These are phyloP conservation scores for Pteronotus mesoamericanus DNA, from an alignment of 2,797 vertebrate genomes.

Conservation along the genomic window DNA sequence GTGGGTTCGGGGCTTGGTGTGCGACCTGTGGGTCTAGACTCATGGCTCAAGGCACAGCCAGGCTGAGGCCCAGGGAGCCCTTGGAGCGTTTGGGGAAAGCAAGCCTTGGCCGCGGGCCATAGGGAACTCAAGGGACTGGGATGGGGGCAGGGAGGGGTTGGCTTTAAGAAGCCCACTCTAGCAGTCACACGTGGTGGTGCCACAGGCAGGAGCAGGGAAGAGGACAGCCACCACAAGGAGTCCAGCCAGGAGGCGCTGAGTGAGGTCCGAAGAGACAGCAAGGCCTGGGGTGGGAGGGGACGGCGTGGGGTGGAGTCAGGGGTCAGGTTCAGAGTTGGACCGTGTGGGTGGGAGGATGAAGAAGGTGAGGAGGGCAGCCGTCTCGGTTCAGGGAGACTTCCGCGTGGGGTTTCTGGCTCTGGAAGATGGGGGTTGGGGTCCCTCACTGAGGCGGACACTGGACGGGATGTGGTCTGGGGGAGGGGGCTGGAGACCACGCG, in stretches of 20 bases:
- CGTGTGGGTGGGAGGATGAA: background rate
- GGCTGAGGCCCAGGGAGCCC: background rate
- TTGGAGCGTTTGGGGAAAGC: no score
- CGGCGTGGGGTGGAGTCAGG: background rate
- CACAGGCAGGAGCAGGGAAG: background rate
- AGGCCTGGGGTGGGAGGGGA: background rate
- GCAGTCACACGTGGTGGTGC: background rate
- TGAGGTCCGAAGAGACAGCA: background rate
- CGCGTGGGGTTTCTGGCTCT: background rate
- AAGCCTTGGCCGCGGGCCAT: background rate
- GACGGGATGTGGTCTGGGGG: background rate
- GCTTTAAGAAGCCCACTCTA: accelerated
- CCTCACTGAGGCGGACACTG: background rate
- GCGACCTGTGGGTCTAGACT: background rate
- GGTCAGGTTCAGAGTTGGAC: background rate
- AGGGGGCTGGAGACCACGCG: background rate
- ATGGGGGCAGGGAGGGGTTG: background rate
- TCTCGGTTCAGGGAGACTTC: background rate
- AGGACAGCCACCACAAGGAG: background rate
- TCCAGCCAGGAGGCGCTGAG: background rate
- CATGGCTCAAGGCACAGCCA: background rate
- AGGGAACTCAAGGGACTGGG: background rate
- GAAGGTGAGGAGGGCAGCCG: background rate
- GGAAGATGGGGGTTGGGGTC: no score
- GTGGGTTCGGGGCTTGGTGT: background rate